Evolutionary conservation across 2,888 invertebrate genomes (phyloP), one percentile per base, ranked within the genome.

Genomic region (Lepidochitona cinerea): DNA sequence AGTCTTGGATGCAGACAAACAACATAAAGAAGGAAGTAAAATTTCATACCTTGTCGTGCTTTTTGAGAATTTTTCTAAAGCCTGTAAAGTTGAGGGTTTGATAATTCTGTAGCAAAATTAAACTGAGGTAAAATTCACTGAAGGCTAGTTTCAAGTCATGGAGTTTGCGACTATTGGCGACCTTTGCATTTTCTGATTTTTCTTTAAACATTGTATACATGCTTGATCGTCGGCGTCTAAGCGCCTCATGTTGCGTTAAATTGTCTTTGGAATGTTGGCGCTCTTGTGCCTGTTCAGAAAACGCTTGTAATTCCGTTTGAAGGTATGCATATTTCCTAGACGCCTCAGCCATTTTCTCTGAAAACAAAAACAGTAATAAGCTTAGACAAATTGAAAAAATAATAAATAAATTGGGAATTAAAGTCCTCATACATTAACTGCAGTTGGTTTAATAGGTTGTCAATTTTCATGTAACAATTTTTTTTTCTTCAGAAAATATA

Each of bases 31-130:
- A n/a, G n/a, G n/a, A n/a, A n/a, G n/a, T 23, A 2, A 49, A 18
- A 49, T 49, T 49, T n/a, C 80, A 52, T 75, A 97, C 97, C 94
- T 99, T 99, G 92, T 99, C 99, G 90, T 99, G 99, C 91, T 99
- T 99, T 91, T 99, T 99, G 78, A 99, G 93, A 88, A 99, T 99
- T 92, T 99, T 99, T 78, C 99, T 93, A 92, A 99, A 99, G 0
- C 99, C 99, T 2, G 98, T 99, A 88, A 97, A 97, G 92, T 99
- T 99, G 71, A 99, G 93, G 90, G 97, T 98, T 92, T 99, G 98
- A 90, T 98, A 99, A 90, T 99, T 99, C 92, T 99, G 99, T 75
- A 99, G 92, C 23, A 99, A 92, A 84, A 99, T 97, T 68, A 99
- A 92, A 87, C 97, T 97, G 59, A 99, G 93, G 91, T 99, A 99